Conservation (phyloP, 2,113 vertebrate genomes). For the Podocnemis expansa region DNA sequence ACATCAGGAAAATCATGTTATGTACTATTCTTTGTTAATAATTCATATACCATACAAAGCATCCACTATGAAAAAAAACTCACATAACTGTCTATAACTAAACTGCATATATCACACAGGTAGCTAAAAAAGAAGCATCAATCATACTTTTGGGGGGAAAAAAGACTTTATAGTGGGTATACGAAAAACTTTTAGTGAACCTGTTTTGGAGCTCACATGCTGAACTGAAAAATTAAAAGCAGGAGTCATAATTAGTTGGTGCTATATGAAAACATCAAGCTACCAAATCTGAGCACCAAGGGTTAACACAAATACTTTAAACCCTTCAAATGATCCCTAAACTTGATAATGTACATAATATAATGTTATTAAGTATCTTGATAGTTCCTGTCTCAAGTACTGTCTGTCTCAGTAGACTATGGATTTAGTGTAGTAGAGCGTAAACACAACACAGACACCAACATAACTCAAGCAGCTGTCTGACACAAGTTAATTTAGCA, state of each 20-base stretch:
- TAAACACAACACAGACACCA: background rate
- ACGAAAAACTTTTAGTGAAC: background rate
- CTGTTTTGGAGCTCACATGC: background rate
- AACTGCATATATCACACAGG: background rate
- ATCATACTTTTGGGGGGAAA: too few species aligned
- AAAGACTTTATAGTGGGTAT: background rate
- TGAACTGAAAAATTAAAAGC: background rate
- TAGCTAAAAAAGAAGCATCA: background rate
- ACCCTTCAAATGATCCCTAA: fast-evolving
- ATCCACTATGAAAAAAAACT: background rate
- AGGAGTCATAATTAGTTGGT: background rate
- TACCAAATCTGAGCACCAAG: background rate
- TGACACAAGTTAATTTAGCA: constrained; percentile 87
- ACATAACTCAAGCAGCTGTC: constrained; percentile 79
- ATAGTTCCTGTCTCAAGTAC: background rate
- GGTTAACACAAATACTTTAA: background rate
- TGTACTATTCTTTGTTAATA: background rate
- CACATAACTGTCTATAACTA: too few species aligned
- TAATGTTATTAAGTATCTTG: background rate
- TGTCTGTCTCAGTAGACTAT: background rate
- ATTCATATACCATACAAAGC: background rate
- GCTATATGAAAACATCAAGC: background rate
- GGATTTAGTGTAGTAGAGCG: constrained; percentile 39
- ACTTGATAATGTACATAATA: background rate
- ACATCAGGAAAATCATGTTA: background rate